Evolutionary conservation across 2,888 invertebrate species (phyloP).

Genomic region (Catocala nupta): DNA sequence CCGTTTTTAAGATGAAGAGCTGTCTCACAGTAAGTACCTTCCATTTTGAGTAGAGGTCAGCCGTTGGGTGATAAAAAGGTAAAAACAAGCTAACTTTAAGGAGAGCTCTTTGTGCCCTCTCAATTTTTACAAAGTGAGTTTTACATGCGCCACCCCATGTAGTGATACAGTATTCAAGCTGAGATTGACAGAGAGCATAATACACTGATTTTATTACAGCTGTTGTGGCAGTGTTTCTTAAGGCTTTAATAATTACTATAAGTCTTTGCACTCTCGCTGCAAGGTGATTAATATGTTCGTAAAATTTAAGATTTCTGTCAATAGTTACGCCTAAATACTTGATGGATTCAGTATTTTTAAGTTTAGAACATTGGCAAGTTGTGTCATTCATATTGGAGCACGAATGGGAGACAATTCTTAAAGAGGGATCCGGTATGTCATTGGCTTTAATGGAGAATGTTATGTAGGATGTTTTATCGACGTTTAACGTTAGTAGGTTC

Average conservation of each 20-base stretch:
- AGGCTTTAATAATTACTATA: neutral
- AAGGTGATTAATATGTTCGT: neutral
- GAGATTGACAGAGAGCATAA: too few species aligned
- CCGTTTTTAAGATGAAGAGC: too few species aligned
- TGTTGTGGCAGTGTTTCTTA: too few species aligned
- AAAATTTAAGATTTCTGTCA: neutral
- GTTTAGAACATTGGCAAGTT: neutral
- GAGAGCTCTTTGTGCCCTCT: too few species aligned
- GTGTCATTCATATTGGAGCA: neutral
- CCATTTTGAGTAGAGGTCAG: too few species aligned
- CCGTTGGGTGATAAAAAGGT: too few species aligned
- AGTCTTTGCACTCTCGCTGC: neutral
- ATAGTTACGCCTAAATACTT: neutral
- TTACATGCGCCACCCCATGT: too few species aligned
- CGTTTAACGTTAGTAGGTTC: slow-evolving; percentile 1
- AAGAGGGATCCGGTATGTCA: neutral
- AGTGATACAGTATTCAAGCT: too few species aligned
- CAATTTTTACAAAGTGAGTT: too few species aligned
- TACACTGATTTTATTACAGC: too few species aligned
- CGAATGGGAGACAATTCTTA: neutral
- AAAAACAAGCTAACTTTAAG: too few species aligned
- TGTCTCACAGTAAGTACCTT: too few species aligned
- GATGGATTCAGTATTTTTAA: neutral
- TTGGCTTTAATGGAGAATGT: slow-evolving; percentile 1
- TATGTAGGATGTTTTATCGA: slow-evolving; percentile 3